phyloP scores from a whole-genome alignment of 2,888 invertebrate genomes.

The Ectemnius continuus region DNA sequence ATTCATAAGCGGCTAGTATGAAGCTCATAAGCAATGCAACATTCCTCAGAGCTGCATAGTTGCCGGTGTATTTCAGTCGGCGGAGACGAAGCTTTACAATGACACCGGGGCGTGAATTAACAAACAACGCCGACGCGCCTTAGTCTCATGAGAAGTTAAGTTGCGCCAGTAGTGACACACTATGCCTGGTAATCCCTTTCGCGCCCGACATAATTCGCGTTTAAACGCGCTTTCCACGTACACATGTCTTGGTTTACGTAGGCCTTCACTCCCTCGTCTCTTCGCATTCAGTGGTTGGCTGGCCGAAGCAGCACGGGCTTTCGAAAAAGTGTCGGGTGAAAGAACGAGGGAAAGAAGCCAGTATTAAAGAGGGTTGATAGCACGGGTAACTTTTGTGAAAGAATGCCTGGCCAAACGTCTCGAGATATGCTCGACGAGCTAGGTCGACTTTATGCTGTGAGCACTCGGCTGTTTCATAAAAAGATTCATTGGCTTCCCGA shows the following conservation, averaged over 20 bases:
- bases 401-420: no score
- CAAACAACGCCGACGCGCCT: constrained; percentile 54
- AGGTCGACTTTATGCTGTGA: no score
- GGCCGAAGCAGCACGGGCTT: no score
- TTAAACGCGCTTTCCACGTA: constrained; percentile 42
- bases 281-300: constrained; percentile 6
- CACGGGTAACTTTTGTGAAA: no score
- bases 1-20: constrained; percentile 56
- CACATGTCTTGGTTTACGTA: constrained; percentile 25
- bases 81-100: constrained; percentile 60
- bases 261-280: constrained; percentile 12
- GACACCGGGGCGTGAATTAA: constrained; percentile 60
- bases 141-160: constrained; percentile 60
- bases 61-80: constrained; percentile 48
- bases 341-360: no score
- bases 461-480: no score
- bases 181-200: constrained; percentile 49
- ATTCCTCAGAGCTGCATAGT: constrained; percentile 33
- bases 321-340: no score
- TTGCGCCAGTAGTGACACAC: constrained; percentile 45
- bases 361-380: no score
- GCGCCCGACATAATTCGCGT: constrained; percentile 58
- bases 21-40: constrained; percentile 56
- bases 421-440: no score
- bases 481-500: no score